Conservation (phyloP, 1,140 invertebrate genomes). For the Ephestia elutella region DNA sequence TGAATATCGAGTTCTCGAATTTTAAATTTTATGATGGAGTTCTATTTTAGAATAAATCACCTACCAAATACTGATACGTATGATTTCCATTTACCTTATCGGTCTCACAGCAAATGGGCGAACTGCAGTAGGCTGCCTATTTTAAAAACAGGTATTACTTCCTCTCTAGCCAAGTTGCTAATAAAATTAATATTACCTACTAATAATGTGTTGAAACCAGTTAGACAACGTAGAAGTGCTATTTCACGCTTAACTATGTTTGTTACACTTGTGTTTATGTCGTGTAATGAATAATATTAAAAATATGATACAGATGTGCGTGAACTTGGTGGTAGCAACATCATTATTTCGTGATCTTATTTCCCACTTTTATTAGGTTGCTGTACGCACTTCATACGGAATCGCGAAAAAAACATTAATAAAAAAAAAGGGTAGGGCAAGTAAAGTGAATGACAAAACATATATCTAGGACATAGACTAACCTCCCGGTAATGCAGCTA, state of each 20-base stretch:
- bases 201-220: neutral
- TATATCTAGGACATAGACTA: too few species aligned
- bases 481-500: too few species aligned
- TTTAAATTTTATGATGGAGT: conserved; percentile 19
- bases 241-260: neutral
- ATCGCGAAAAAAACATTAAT: too few species aligned
- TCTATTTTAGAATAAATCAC: neutral
- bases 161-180: neutral
- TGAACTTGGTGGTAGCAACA: too few species aligned
- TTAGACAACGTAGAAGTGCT: neutral
- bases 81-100: too few species aligned
- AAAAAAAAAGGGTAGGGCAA: too few species aligned
- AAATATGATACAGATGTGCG: neutral
- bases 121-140: neutral
- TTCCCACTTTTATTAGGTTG: too few species aligned
- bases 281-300: neutral
- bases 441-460: too few species aligned
- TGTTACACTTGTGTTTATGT: neutral
- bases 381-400: too few species aligned
- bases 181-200: neutral
- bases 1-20: too few species aligned
- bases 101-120: neutral
- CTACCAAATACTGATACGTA: too few species aligned
- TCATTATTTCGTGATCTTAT: too few species aligned
- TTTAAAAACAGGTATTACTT: neutral